Percentiles rank a stretch among this genome's conserved stretches.
These are phyloP conservation scores for Periplaneta americana DNA, from an alignment of 1,140 invertebrate genomes.

Conservation along the genomic window DNA sequence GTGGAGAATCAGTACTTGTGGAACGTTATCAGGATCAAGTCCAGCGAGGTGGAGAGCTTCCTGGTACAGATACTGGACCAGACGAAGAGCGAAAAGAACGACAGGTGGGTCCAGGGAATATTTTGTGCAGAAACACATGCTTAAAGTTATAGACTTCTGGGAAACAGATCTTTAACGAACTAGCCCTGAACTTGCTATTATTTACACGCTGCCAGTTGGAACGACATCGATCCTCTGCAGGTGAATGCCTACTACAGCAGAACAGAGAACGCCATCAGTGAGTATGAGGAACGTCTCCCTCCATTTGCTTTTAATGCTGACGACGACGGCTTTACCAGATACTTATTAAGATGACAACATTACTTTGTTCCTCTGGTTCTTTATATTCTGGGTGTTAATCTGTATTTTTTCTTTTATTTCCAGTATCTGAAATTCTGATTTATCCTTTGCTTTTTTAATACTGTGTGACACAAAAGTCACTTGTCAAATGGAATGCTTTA, in stretches of 20 bases:
- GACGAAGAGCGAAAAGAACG: background rate
- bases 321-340: no score
- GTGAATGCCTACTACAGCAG: background rate
- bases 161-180: background rate
- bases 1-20: background rate
- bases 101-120: background rate
- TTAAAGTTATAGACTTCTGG: background rate
- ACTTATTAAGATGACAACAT: no score
- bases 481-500: no score
- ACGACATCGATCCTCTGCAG: background rate
- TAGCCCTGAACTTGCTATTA: background rate
- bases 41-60: background rate
- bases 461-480: no score
- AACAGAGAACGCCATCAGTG: background rate
- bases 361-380: no score
- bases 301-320: no score
- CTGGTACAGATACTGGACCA: background rate
- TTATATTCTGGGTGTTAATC: no score
- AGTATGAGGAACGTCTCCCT: no score
- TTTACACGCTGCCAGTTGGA: background rate
- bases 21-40: background rate
- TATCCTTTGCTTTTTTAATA: no score
- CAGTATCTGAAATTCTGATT: no score
- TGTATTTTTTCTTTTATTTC: no score
- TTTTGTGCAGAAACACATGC: background rate